Evolutionary conservation across 1,140 invertebrate genomes (phyloP), one percentile per base, ranked within the genome.

Genomic region (Berghia stephanieae): DNA sequence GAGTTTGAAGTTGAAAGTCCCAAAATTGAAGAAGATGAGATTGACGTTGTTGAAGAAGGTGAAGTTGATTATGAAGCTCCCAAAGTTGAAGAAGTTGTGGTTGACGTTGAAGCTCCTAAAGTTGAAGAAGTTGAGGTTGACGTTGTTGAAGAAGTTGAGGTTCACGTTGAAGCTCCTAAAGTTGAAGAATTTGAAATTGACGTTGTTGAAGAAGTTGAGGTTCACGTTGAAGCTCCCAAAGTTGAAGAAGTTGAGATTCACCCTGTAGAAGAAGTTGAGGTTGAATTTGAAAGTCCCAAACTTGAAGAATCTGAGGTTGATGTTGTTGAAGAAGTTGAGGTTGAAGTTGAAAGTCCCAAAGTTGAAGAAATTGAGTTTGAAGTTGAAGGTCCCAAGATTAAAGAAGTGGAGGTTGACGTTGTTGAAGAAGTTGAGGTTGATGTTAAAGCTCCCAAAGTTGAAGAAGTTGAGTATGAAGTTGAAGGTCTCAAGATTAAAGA

Each of bases 51-150:
- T 74, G 38, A 66, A 5, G 40, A 40, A 1, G 70, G 73, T 10
- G 43, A 57, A n/a, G 68, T 75, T 21, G 66, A 76, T 55, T 68
- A 67, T 10, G 78, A 78, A 80, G 73, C 74, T 16, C 55, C 60
- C 34, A 77, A 79, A 63, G 72, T 42, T 46, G 75, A 49, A 38
- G 67, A 66, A 36, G 60, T 68, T 34, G 27, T 49, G 31, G 60
- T 46, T 27, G n/a, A n/a, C 40, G 76, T 66, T 18, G 74, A 77
- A 71, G 43, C 13, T 21, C 72, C 73, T 34, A 78, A 67, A 44
- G 77, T 70, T 16, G 78, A 82, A 55, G 77, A 67, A 55, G 66
- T 52, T 34, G 75, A 81, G 36, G 79, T 80, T 71, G 79, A 75
- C 3, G 31, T 75, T n/a, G 24, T 38, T 66, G 63, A 77, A 49